Base-by-base conservation (phyloP, 1,140 invertebrate genomes). In the Drosophila kepulauana region DNA sequence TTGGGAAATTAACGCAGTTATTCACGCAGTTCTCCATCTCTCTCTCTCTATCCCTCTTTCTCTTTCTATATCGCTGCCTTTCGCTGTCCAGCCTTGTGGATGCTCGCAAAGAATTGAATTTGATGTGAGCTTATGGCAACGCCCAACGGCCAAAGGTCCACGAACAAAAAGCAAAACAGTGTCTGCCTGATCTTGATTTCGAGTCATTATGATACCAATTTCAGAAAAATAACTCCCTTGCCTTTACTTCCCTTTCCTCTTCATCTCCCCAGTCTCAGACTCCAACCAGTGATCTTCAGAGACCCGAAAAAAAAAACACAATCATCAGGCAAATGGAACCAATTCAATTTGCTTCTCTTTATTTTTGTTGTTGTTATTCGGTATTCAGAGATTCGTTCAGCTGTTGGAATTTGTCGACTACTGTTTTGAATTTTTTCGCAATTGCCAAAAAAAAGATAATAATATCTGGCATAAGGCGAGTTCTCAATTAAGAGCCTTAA, bases 1-100 rank as follows among this genome's bases (percentile, higher is more conserved):
- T 78, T 79, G 65, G 68, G 58, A 89, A 89, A 88, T 88, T 84
- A 89, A 84, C 85, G 86, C 81, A 88, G 81, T 88, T 89, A 85
- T 89, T 89, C 81, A 88, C 80, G 62, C 80, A 88, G 76, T 63
- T 78, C 73, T 72, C 56, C 1, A 1, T n/a, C 49, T 7, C 6
- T 1, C 4, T 8, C 64, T 70, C 69, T 76, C 57, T 11, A 5
- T 13, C 10, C 0, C 5, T 15, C 15, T 33, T 5, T 10, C 8
- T 8, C 16, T 11, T 6, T 3, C 10, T n/a, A 13, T 49, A 28
- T 61, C 41, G 45, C 43, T 30, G 0, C 30, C 75, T 73, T 66
- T 73, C 56, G 5, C 28, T 30, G 16, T 3, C 38, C 41, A 58
- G 30, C 48, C 67, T 62, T 48, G 11, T 43, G 41, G 52, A 7